Base-by-base conservation (phyloP, 2,797 vertebrate species). In the Diceros bicornis region DNA sequence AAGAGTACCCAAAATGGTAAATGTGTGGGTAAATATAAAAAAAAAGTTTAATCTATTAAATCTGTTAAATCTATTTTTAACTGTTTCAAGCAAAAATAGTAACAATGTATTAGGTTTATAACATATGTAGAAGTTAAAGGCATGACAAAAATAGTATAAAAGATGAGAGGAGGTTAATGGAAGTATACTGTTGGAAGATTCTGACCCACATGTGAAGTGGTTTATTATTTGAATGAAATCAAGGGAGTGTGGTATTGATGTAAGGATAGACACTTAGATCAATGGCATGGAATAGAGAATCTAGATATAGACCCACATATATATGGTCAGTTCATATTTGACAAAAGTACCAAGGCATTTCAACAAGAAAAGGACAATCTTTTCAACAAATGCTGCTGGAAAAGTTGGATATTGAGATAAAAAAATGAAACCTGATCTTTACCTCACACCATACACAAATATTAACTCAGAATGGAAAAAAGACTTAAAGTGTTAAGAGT, bases 81-180 rank as follows among this genome's bases (percentile, higher is more conserved):
- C n/a, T 34, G 13, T 68, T 92, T 78, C 92, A 50, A 77, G 68
- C 14, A 71, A 91, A 95, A 71, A 61, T 62, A 71, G 50, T 59
- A 75, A 71, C 13, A 44, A 82, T 7, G 7, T 75, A 81, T 25
- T 47, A 18, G 23, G 37, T 59, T 97, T 77, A 69, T 34, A 59
- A 74, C 14, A 88, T 29, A 88, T 17, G 11, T n/a, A 86, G 79
- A 89, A 82, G 12, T 86, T 89, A 87, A 87, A 93, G 93, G 37
- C 69, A 64, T 78, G 66, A 74, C 17, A 85, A 52, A 89, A 95
- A 69, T 52, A 47, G n/a, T 64, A 47, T 16, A 41, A 86, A 75
- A 4, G 29, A 77, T n/a, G 11, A 7, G 27, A 41, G 25, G 6
- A 61, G 23, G 1, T 71, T 82, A 66, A 64, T 47, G 61, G 52